Percentiles rank a stretch among this genome's conserved stretches.
Conservation (phyloP, 2,797 vertebrate species). For the Carduelis carduelis region DNA sequence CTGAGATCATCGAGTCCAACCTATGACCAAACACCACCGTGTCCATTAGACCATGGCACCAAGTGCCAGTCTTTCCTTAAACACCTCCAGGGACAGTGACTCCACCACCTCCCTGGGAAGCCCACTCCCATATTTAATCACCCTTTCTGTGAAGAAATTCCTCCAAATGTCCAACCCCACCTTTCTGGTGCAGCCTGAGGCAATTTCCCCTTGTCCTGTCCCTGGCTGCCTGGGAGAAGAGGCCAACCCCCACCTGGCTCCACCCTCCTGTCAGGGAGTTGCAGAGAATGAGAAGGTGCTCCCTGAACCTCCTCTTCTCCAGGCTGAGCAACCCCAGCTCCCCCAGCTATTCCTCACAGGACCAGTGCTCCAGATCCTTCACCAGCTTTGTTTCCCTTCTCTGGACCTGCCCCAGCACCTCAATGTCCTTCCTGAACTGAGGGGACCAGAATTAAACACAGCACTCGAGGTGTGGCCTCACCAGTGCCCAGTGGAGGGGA, state of each 20-base stretch:
- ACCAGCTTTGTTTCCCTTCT: not conserved
- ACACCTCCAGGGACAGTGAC: not conserved
- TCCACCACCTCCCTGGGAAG: not conserved
- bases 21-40: not conserved
- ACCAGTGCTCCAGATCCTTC: not conserved
- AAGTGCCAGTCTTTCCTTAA: not conserved
- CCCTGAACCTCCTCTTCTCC: not conserved
- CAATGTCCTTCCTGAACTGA: not conserved
- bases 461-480: not conserved
- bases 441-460: not conserved
- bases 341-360: not conserved
- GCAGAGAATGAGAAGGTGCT: not conserved
- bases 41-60: not conserved
- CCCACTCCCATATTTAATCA: not conserved
- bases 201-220: not conserved
- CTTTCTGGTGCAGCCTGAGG: not conserved
- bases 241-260: not conserved
- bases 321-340: not conserved
- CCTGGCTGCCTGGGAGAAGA: not conserved
- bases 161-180: not conserved
- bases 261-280: not conserved
- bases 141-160: not conserved
- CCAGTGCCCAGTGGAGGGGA: not conserved
- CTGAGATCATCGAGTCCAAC: constrained; percentile 25
- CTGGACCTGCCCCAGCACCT: not conserved